Conservation (phyloP, 1,140 invertebrate species). For the Pachyrhynchus sulphureomaculatus region DNA sequence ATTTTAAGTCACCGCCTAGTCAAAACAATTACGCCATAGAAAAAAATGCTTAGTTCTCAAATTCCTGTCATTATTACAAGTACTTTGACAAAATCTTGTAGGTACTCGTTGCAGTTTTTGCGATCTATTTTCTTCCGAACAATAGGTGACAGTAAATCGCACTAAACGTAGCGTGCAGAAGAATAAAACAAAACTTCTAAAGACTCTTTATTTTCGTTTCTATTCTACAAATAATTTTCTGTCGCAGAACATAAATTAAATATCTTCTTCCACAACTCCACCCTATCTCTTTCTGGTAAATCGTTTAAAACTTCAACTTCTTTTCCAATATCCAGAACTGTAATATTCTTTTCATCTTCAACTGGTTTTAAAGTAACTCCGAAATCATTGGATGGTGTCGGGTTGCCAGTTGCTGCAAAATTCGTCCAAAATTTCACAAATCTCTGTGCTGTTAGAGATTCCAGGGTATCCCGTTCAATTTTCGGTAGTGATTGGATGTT, state of each 20-base stretch:
- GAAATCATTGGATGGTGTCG: constrained; percentile 1
- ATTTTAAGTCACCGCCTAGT: no score
- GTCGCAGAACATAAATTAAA: neutral
- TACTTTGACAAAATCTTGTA: no score
- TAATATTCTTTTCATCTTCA: neutral
- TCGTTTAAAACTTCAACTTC: neutral
- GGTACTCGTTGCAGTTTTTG: no score
- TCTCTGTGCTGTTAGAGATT: constrained; percentile 3
- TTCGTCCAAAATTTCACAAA: constrained; percentile 36
- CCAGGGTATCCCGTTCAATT: constrained; percentile 3
- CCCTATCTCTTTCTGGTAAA: neutral
- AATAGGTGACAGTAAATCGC: no score
- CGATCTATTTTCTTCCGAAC: no score
- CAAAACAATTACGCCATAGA: no score
- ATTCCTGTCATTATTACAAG: no score
- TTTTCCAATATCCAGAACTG: constrained; percentile 10
- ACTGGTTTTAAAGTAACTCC: constrained; percentile 1
- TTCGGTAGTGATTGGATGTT: neutral
- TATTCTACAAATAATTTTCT: no score
- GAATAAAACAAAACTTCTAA: no score
- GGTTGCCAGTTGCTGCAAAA: constrained; percentile 29
- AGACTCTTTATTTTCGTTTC: no score
- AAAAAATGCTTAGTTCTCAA: no score
- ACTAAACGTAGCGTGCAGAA: no score
- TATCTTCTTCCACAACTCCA: constrained; percentile 13